Evolutionary conservation across 2,888 invertebrate species (phyloP).

Genomic region (Epistrophe grossulariae): DNA sequence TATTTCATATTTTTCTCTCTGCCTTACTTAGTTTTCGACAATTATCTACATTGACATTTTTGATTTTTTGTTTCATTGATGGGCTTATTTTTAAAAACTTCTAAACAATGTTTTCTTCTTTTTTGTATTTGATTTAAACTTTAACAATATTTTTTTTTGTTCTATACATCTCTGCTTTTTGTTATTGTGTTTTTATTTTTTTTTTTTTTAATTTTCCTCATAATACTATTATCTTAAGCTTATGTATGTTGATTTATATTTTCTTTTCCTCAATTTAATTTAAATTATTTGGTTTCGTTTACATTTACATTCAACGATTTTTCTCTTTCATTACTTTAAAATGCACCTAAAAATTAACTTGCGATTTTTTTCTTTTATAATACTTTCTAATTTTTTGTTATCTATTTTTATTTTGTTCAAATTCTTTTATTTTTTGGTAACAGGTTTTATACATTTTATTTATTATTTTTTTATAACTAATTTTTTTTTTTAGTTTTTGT

Average conservation of each 20-base stretch:
- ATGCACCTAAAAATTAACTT: constrained; percentile 66
- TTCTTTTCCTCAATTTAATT: constrained; percentile 65
- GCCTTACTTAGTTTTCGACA: constrained; percentile 57
- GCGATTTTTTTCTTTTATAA: constrained; percentile 29
- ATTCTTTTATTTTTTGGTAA: constrained; percentile 50
- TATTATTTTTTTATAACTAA: constrained; percentile 38
- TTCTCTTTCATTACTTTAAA: constrained; percentile 34
- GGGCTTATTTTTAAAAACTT: constrained; percentile 57
- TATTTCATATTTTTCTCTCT: constrained; percentile 44
- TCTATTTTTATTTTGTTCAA: constrained; percentile 27
- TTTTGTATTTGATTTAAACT: constrained; percentile 53
- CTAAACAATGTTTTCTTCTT: constrained; percentile 49
- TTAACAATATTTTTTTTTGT: constrained; percentile 65
- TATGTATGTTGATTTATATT: constrained; percentile 43
- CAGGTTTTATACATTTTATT: constrained; percentile 54
- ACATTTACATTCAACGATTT: constrained; percentile 66
- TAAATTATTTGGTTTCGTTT: constrained; percentile 69
- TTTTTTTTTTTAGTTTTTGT: constrained; percentile 32
- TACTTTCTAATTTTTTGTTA: constrained; percentile 40
- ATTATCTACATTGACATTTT: constrained; percentile 71
- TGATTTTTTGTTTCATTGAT: constrained; percentile 54
- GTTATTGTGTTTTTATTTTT: constrained; percentile 1
- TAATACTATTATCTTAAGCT: constrained; percentile 45
- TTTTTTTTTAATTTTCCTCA: constrained; percentile 20
- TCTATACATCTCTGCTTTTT: constrained; percentile 51